phyloP scores from a whole-genome alignment of 2,888 invertebrate genomes.

The Volucella inflata region DNA sequence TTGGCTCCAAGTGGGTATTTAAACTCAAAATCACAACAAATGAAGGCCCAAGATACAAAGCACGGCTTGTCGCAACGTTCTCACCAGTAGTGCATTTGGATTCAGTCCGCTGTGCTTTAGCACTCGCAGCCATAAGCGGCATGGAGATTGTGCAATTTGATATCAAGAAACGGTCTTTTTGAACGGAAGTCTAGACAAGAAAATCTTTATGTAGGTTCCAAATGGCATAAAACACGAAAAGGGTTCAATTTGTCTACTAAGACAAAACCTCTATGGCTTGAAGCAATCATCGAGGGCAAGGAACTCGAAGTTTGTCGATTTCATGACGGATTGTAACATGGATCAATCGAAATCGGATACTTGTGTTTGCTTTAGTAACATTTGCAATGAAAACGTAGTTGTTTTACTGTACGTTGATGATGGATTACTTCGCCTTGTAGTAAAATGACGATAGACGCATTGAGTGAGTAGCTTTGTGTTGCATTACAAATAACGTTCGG shows the following conservation, averaged over 20 bases:
- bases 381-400: too few relatives aligned
- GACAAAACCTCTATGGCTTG: neutral
- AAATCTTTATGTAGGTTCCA: too few relatives aligned
- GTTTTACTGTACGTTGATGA: too few relatives aligned
- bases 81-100: neutral
- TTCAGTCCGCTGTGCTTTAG: neutral
- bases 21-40: neutral
- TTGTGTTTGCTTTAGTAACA: too few relatives aligned
- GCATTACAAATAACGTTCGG: too few relatives aligned
- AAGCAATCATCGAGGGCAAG: neutral
- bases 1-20: too few relatives aligned
- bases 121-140: too few relatives aligned
- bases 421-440: too few relatives aligned
- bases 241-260: neutral
- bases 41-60: neutral
- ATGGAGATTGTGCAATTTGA: neutral
- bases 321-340: too few relatives aligned
- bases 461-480: too few relatives aligned
- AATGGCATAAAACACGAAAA: neutral
- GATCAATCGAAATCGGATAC: too few relatives aligned
- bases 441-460: too few relatives aligned
- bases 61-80: neutral
- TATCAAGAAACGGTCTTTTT: neutral
- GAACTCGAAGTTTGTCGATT: constrained; percentile 2
- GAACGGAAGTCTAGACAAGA: neutral